These are phyloP conservation scores for Sarcophaga subvicina DNA, from an alignment of 2,888 invertebrate genomes.

Conservation along the genomic window DNA sequence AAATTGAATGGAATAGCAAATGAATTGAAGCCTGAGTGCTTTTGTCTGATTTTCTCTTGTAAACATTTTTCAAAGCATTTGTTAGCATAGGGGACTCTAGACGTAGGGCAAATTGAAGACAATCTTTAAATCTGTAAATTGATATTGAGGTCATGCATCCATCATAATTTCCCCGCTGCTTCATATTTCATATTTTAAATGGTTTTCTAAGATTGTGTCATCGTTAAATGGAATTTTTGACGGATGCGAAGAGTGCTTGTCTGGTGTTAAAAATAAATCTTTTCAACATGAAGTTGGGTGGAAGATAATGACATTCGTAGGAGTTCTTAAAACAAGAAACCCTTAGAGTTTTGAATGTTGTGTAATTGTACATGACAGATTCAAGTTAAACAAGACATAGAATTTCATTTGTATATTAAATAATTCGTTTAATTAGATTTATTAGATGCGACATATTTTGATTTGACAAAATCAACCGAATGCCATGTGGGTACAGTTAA, in stretches of 20 bases:
- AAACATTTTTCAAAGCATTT: no score
- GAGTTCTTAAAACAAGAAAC: neutral
- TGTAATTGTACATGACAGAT: slow-evolving; percentile 31
- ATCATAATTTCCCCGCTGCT: slow-evolving; percentile 48
- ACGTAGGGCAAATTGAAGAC: neutral
- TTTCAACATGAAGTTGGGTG: neutral
- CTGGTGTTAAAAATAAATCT: slow-evolving; percentile 28
- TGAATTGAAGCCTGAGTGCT: slow-evolving; percentile 30
- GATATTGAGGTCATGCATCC: slow-evolving; percentile 63
- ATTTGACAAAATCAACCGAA: neutral
- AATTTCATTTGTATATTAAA: neutral
- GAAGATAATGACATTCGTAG: slow-evolving; percentile 1
- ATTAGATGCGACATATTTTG: neutral
- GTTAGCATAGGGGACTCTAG: neutral
- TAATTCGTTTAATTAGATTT: slow-evolving; percentile 20
- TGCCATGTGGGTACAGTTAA: neutral
- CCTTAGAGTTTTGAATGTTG: neutral
- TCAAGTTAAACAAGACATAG: neutral
- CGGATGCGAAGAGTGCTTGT: slow-evolving; percentile 32
- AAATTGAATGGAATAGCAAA: slow-evolving; percentile 6
- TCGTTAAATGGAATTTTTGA: slow-evolving; percentile 47
- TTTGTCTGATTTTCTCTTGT: neutral
- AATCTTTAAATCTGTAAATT: slow-evolving; percentile 41
- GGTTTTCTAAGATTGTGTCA: slow-evolving; percentile 34
- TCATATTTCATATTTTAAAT: slow-evolving; percentile 10